Base-by-base conservation (phyloP, 2,113 vertebrate species). In the Clarias gariepinus region DNA sequence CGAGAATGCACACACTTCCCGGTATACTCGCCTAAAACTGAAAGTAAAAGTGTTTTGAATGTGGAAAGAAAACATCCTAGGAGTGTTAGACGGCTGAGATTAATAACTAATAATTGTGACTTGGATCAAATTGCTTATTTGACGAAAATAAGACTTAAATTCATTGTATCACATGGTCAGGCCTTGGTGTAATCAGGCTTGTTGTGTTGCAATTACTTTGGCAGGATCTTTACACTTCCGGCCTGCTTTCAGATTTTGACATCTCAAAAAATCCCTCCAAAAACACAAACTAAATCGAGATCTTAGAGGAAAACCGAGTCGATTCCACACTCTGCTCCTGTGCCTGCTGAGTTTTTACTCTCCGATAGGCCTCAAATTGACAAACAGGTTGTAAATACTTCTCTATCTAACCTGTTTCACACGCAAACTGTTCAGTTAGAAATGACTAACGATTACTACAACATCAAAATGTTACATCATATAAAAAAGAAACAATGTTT, bases 41-140 rank as follows among this genome's bases (percentile, higher is more conserved):
- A 86, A 86, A 86, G 79, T 82, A 87, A 87, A 82, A 87, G 85
- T 82, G 36, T 82, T 74, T 58, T 47, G 12, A 61, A 16, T 58
- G 25, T 11, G 77, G 30, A 23, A 68, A 79, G 8, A 13, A 61
- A 5, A 66, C 18, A 64, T 64, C 2, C 16, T 28, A 10, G 36
- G 16, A 30, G 8, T 47, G 7, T 66, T 53, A 36, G 28, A 83
- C 12, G 7, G 25, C 16, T 8, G 21, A 53, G 47, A 47, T 47
- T 53, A 55, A 2, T 0, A 19, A 36, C 47, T 7, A 36, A 61
- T 25, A 6, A 61, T 13, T 15, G 1, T 12, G 15, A 79, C 36
- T 80, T 79, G 33, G 10, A 23, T 58, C 1, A 30, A 58, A 33
- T 2, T 55, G 30, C 30, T 7, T 19, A 36, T 36, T 23, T 25